These are phyloP conservation scores for Saccostrea echinata DNA, from an alignment of 1,140 invertebrate genomes.

Conservation along the genomic window DNA sequence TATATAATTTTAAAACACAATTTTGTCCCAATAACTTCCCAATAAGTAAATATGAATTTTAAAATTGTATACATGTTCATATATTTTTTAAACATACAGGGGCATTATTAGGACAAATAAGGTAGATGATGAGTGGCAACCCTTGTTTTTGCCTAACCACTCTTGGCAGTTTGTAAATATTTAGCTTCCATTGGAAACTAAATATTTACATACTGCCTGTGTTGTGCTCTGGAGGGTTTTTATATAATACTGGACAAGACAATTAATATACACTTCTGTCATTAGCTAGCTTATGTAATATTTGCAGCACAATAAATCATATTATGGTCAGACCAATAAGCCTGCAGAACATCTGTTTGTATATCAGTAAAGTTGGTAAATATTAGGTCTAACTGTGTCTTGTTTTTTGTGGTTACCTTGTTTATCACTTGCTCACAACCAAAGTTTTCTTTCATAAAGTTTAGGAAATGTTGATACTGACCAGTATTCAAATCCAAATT, in stretches of 20 bases:
- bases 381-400: conserved; percentile 26
- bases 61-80: too few species aligned
- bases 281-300: not conserved
- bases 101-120: too few species aligned
- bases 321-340: conserved; percentile 52
- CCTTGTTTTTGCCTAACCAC: conserved; percentile 18
- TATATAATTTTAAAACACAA: too few species aligned
- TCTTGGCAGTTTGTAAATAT: conserved; percentile 18
- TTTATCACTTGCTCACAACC: conserved; percentile 25
- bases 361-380: conserved; percentile 24
- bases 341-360: conserved; percentile 40
- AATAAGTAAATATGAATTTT: too few species aligned
- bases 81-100: too few species aligned
- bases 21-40: too few species aligned
- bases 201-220: conserved; percentile 1
- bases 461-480: conserved; percentile 2
- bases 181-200: conserved; percentile 2
- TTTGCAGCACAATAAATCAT: conserved; percentile 37
- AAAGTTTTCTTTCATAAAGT: conserved; percentile 48
- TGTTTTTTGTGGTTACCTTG: conserved; percentile 32
- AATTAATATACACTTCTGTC: not conserved
- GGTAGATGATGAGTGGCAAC: conserved; percentile 30
- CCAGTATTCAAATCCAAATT: conserved; percentile 42
- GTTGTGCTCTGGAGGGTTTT: not conserved
- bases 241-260: not conserved